A percentile compares a stretch with the other conserved stretches of the same genome.
phyloP scores from a whole-genome alignment of 2,888 invertebrate species.

The Congeria kusceri region DNA sequence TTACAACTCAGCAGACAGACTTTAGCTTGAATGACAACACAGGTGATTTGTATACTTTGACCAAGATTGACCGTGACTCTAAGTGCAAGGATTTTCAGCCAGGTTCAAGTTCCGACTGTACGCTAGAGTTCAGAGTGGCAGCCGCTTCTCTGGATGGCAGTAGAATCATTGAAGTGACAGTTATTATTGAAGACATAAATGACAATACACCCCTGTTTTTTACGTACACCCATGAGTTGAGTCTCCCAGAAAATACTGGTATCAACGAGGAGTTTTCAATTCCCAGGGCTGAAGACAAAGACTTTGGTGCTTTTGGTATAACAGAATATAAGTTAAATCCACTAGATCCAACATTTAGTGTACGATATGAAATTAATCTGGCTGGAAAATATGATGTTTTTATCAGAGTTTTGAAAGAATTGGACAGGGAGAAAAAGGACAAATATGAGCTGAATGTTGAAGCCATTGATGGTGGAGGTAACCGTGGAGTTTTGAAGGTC shows the following conservation, averaged over 20 bases:
- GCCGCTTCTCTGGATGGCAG: constrained; percentile 38
- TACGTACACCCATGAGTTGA: constrained; percentile 21
- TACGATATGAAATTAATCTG: constrained; percentile 22
- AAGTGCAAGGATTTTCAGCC: constrained; percentile 25
- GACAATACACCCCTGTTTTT: constrained; percentile 71
- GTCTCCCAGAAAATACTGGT: constrained; percentile 48
- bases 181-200: constrained; percentile 70
- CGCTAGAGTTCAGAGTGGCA: constrained; percentile 40
- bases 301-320: constrained; percentile 59
- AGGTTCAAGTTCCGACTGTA: constrained; percentile 27
- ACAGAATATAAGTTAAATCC: constrained; percentile 53
- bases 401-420: constrained; percentile 45
- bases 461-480: constrained; percentile 61
- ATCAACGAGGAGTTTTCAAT: constrained; percentile 37
- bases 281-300: constrained; percentile 51
- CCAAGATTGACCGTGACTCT: constrained; percentile 57
- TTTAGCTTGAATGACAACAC: constrained; percentile 49
- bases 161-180: constrained; percentile 62
- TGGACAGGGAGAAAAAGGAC: constrained; percentile 62
- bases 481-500: constrained; percentile 43
- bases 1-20: constrained; percentile 18
- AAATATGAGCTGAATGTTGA: constrained; percentile 51
- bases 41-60: constrained; percentile 53
- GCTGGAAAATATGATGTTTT: constrained; percentile 52
- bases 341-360: constrained; percentile 45